Percentiles rank a stretch among this genome's conserved stretches.
phyloP scores from a whole-genome alignment of 1,140 invertebrate species.

The Polypedilum pembai region DNA sequence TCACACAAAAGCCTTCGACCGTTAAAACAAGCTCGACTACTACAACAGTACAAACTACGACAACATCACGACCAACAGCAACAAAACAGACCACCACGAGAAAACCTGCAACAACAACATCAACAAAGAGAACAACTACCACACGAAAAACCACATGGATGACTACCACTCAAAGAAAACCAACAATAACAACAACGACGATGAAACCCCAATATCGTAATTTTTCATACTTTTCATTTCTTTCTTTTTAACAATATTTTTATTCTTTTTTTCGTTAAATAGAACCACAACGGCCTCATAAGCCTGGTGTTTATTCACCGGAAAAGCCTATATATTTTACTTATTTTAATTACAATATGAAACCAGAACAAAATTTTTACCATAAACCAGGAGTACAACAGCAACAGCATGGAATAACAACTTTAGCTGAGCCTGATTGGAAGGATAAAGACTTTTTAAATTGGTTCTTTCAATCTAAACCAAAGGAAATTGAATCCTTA shows the following conservation, averaged over 20 bases:
- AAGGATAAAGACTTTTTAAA: slow-evolving; percentile 33
- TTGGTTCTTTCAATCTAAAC: slow-evolving; percentile 29
- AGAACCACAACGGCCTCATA: slow-evolving; percentile 29
- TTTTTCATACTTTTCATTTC: not conserved
- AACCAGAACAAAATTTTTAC: not conserved
- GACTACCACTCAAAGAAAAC: slow-evolving; percentile 34
- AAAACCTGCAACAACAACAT: slow-evolving; percentile 34
- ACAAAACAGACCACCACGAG: not conserved
- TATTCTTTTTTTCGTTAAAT: not conserved
- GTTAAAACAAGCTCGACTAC: not conserved
- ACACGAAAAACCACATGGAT: slow-evolving; percentile 30
- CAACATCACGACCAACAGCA: slow-evolving; percentile 13
- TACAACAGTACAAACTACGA: not conserved
- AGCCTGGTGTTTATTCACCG: slow-evolving; percentile 21
- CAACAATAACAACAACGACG: slow-evolving; percentile 31
- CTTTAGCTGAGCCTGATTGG: not conserved
- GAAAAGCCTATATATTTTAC: not conserved
- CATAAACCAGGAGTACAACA: not conserved
- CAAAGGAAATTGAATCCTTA: not conserved
- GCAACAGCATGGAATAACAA: slow-evolving; percentile 34
- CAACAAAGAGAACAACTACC: slow-evolving; percentile 37
- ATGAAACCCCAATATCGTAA: not conserved
- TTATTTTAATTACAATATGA: not conserved
- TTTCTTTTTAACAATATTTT: not conserved
- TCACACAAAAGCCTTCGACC: slow-evolving; percentile 29